Evolutionary conservation across 2,113 vertebrate species (phyloP).

Genomic region (Erythrocercus mccallii): DNA sequence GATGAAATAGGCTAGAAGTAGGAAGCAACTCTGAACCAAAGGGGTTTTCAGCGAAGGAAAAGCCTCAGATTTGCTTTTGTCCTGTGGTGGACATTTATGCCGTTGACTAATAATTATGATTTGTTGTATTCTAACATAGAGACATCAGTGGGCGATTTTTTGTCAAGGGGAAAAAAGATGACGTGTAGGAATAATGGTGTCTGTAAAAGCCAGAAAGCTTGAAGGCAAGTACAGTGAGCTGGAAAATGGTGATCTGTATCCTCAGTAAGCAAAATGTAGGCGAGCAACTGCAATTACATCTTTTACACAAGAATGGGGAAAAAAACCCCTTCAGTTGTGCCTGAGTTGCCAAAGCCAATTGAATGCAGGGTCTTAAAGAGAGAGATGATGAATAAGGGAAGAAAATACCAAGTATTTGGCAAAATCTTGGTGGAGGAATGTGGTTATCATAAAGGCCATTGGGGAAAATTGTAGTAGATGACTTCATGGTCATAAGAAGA

Average conservation of each 20-base stretch:
- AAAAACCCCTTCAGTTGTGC: neutral
- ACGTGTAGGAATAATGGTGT: neutral
- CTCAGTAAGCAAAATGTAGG: neutral
- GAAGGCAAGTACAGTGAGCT: neutral
- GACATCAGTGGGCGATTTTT: neutral
- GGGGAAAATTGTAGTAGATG: neutral
- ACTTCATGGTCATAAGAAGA: neutral
- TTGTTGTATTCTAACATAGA: neutral
- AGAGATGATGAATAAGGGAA: neutral
- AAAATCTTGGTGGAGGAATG: neutral
- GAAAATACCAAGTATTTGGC: neutral
- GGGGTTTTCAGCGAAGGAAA: neutral
- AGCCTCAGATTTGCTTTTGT: neutral
- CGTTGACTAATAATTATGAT: neutral
- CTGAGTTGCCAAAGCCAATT: rapidly evolving
- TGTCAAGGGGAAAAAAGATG: neutral
- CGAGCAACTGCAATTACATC: neutral
- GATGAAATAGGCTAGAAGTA: neutral
- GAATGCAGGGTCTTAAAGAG: neutral
- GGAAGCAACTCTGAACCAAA: neutral
- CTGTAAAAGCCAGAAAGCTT: neutral
- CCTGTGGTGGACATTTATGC: neutral
- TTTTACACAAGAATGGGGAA: neutral
- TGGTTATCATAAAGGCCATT: neutral
- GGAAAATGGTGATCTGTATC: neutral